phyloP scores from a whole-genome alignment of 1,140 invertebrate species.

The Globodera rostochiensis region DNA sequence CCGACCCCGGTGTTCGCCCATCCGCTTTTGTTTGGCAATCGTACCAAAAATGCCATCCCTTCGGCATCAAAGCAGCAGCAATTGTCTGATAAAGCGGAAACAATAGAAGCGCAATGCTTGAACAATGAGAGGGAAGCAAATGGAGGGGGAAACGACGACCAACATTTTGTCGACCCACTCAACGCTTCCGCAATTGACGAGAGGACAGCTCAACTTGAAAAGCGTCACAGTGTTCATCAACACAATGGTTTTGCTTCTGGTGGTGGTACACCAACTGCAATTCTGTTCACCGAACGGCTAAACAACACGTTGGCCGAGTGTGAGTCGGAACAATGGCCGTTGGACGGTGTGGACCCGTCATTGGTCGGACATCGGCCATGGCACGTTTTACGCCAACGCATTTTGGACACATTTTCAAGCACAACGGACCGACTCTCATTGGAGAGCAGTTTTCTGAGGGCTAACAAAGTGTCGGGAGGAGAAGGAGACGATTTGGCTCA shows the following conservation, averaged over 20 bases:
- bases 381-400: conserved; percentile 32
- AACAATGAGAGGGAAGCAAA: neutral
- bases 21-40: conserved; percentile 1
- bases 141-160: neutral
- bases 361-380: conserved; percentile 48
- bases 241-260: neutral
- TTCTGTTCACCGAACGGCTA: conserved; percentile 6
- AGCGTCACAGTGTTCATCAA: neutral
- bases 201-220: neutral
- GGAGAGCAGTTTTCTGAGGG: conserved; percentile 40
- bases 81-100: neutral
- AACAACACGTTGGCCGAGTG: conserved; percentile 27
- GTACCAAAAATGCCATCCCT: neutral
- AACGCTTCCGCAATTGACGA: conserved; percentile 18
- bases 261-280: neutral
- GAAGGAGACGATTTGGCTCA: neutral
- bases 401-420: conserved; percentile 32
- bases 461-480: neutral
- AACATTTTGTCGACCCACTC: conserved; percentile 32
- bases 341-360: conserved; percentile 40
- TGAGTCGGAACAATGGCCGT: conserved; percentile 10
- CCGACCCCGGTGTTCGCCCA: neutral
- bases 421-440: conserved; percentile 34
- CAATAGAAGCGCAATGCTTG: neutral
- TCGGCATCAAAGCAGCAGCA: neutral